Evolutionary conservation across 2,888 invertebrate genomes (phyloP).

Genomic region (Phyllotreta cruciferae): DNA sequence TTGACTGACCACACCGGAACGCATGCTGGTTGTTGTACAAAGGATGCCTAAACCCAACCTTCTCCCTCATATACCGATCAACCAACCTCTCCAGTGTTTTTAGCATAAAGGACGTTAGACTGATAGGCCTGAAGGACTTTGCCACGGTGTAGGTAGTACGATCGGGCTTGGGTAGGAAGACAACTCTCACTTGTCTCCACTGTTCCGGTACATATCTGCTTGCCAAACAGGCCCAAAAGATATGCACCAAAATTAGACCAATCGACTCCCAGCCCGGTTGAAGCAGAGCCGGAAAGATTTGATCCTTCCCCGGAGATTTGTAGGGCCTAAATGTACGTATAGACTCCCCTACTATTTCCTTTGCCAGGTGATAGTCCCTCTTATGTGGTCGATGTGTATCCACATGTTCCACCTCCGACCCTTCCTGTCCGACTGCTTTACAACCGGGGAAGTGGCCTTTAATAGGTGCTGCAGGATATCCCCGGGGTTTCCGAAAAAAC

Average conservation of each 20-base stretch:
- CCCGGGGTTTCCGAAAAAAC: too few species aligned
- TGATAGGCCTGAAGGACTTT: background rate
- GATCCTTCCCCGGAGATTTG: constrained; percentile 1
- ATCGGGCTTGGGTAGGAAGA: constrained; percentile 14
- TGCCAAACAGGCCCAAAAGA: constrained; percentile 6
- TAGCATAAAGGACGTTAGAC: background rate
- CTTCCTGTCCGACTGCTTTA: too few species aligned
- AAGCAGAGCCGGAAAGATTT: background rate
- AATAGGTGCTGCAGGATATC: too few species aligned
- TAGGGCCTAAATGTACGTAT: background rate
- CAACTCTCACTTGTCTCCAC: constrained; percentile 11
- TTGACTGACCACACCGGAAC: constrained; percentile 3
- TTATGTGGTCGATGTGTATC: too few species aligned
- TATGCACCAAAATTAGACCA: constrained; percentile 5
- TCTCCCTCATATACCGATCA: constrained; percentile 8
- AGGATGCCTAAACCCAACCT: background rate
- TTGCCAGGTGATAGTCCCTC: background rate
- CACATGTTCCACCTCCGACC: too few species aligned
- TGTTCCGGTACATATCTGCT: constrained; percentile 1
- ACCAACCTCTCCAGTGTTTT: background rate
- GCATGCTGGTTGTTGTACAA: too few species aligned
- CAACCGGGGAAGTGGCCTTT: too few species aligned
- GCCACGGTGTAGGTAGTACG: background rate
- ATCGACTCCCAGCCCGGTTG: background rate
- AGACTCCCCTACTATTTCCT: background rate